Base-by-base conservation (phyloP, 2,888 invertebrate species). In the Amphipyra berbera region DNA sequence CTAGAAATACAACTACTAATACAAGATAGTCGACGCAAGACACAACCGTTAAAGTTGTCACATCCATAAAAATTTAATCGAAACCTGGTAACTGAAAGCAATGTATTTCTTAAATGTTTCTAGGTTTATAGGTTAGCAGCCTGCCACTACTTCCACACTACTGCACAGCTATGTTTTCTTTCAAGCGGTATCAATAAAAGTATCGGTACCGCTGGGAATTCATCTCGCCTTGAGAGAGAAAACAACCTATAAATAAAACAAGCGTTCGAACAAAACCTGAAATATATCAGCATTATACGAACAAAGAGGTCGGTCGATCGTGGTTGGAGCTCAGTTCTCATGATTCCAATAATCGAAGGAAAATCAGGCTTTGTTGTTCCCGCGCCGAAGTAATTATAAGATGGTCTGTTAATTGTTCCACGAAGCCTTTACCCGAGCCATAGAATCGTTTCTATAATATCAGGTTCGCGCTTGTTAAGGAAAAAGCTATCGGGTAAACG, bases 151-250 rank as follows among this genome's bases (percentile, higher is more conserved):
- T 61, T 71, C 42, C 54, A 47, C 56, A 10, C 14, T 38, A 54
- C 13, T 54, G n/a, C 35, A 40, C 48, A 48, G 33, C 38, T 49
- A 42, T 53, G 50, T 71, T 61, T 45, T 56, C 48, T 35, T 57
- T 57, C 14, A 54, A 64, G 27, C 47, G 21, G 6, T 69, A 59
- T 42, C 53, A 60, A 70, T 65, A 56, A 50, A 70, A 64, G 52
- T 56, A 54, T 37, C 57, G 35, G 50, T 65, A 70, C 56, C 14
- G 9, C 13, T 6, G 42, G 35, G 71, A 62, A 68, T 52, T 49
- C 44, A 37, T 56, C 46, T 48, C 37, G 50, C 14, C 9, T 57
- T 37, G 50, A 38, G 45, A 9, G 47, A 33, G 56, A 55, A 50
- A 50, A 38, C 14, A 45, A 49, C 38, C 13, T 49, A 56, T 70